These are phyloP conservation scores for Papilio aristodemus DNA, from an alignment of 1,140 invertebrate species.

Conservation along the genomic window DNA sequence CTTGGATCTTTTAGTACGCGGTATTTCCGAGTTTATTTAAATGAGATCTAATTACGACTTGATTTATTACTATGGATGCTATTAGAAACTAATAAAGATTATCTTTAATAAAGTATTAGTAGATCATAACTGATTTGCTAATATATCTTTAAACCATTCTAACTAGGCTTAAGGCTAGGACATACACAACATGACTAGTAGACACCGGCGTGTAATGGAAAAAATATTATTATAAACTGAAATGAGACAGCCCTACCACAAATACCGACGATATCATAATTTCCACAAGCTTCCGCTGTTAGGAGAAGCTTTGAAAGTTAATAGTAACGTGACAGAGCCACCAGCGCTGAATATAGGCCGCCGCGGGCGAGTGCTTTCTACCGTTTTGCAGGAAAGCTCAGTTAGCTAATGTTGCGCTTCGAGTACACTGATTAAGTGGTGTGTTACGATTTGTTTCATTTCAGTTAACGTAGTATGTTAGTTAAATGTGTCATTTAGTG, in stretches of 20 bases:
- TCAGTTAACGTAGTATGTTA: background rate
- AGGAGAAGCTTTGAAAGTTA: conserved; percentile 59
- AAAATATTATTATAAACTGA: background rate
- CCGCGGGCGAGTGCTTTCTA: conserved; percentile 56
- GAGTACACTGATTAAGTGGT: conserved; percentile 20
- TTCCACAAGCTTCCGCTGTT: conserved; percentile 17
- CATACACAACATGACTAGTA: too few species aligned
- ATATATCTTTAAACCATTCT: too few species aligned
- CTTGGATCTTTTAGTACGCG: too few species aligned
- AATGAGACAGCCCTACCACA: background rate
- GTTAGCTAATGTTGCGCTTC: conserved; percentile 42
- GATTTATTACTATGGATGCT: background rate
- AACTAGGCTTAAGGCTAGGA: too few species aligned
- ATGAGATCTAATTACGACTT: background rate
- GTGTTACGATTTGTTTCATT: background rate
- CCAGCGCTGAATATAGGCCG: conserved; percentile 51
- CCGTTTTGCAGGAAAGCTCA: conserved; percentile 47
- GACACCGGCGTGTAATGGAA: too few species aligned
- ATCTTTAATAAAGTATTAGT: background rate
- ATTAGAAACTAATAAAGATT: too few species aligned
- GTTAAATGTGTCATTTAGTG: background rate
- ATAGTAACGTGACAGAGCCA: conserved; percentile 50
- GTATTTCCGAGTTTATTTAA: too few species aligned
- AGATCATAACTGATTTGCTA: too few species aligned
- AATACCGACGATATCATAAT: conserved; percentile 19